phyloP scores from a whole-genome alignment of 2,888 invertebrate genomes.

The Epinotia bilunana region DNA sequence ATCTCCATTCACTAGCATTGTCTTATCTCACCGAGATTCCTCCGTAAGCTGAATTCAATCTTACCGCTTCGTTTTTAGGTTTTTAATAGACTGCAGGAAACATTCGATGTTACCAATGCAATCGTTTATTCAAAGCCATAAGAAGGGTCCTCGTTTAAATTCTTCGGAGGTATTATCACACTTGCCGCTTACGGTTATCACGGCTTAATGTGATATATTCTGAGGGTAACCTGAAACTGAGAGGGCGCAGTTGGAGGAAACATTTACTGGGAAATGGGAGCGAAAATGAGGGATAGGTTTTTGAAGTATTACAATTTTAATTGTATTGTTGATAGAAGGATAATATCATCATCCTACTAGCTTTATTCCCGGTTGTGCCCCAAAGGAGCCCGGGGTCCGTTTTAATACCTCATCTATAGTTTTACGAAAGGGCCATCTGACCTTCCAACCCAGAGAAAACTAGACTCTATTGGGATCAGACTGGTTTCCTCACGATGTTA shows the following conservation, averaged over 20 bases:
- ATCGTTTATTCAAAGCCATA: conserved; percentile 41
- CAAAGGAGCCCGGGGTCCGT: too few relatives aligned
- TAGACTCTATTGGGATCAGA: too few relatives aligned
- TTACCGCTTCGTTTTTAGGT: neutral
- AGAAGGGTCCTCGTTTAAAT: conserved; percentile 44
- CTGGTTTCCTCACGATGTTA: too few relatives aligned
- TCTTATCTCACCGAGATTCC: neutral
- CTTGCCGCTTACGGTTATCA: conserved; percentile 38
- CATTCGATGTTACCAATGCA: conserved; percentile 27
- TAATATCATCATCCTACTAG: too few relatives aligned
- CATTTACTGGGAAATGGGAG: conserved; percentile 16
- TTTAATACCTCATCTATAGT: too few relatives aligned
- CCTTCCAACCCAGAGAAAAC: too few relatives aligned
- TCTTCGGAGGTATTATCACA: conserved; percentile 40
- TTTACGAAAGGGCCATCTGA: too few relatives aligned
- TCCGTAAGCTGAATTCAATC: neutral
- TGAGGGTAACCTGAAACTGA: conserved; percentile 30
- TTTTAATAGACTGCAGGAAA: neutral
- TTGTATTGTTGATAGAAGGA: neutral
- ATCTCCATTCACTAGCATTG: conserved; percentile 27
- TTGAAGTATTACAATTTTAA: neutral
- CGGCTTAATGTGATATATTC: conserved; percentile 44
- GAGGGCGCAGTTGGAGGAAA: conserved; percentile 17
- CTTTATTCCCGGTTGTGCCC: too few relatives aligned
- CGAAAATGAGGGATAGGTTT: conserved; percentile 13